A percentile compares a stretch with the other conserved stretches of the same genome.
phyloP scores from a whole-genome alignment of 2,888 invertebrate genomes.

The Oscheius sp. region DNA sequence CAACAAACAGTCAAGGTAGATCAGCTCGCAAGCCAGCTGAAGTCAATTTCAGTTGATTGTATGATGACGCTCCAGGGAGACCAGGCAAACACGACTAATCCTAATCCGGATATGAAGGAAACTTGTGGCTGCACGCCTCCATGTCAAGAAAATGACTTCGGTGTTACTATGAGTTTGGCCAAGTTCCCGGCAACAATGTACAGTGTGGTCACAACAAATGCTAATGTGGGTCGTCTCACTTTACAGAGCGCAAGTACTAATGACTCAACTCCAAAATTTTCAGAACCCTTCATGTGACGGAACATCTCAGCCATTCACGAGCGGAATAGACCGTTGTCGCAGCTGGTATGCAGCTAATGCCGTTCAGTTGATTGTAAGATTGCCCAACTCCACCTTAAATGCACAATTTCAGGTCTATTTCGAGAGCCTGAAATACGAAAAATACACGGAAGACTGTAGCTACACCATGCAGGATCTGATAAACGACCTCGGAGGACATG shows the following conservation, averaged over 20 bases:
- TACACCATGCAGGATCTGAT: constrained; percentile 71
- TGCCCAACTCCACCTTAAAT: neutral
- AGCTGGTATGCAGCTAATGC: constrained; percentile 66
- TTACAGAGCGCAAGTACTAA: neutral
- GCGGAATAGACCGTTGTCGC: constrained; percentile 38
- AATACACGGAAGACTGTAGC: constrained; percentile 50
- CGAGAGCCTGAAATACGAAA: constrained; percentile 71
- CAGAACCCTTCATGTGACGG: constrained; percentile 13
- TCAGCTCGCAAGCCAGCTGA: neutral
- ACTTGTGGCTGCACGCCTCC: constrained; percentile 55
- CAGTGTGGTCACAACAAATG: constrained; percentile 48
- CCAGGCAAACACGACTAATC: constrained; percentile 45
- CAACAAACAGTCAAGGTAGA: constrained; percentile 13
- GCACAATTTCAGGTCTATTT: constrained; percentile 68
- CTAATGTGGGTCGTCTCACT: neutral
- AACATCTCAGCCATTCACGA: constrained; percentile 17
- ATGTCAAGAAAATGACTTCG: constrained; percentile 50
- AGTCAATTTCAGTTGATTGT: constrained; percentile 50
- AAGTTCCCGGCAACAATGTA: constrained; percentile 52
- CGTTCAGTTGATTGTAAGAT: constrained; percentile 58
- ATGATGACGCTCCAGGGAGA: constrained; percentile 51
- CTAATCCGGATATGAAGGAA: constrained; percentile 47
- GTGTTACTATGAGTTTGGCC: constrained; percentile 52
- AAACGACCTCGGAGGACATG: constrained; percentile 74
- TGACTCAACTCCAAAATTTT: neutral